Percentiles rank a stretch among this genome's conserved stretches.
Conservation (phyloP, 2,113 vertebrate genomes). For the Brachionichthys hirsutus region DNA sequence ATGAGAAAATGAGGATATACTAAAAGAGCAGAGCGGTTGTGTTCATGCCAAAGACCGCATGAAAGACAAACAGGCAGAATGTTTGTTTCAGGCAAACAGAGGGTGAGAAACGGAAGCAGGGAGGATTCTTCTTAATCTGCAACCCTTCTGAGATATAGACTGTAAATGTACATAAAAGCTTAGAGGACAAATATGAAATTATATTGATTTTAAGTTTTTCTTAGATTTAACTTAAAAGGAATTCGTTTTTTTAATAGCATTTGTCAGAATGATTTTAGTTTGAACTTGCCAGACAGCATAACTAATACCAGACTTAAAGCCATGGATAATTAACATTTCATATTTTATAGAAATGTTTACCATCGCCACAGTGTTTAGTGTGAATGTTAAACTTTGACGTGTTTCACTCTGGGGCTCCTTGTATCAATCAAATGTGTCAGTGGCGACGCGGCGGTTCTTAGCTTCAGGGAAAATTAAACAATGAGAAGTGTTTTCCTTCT, state of each 20-base stretch:
- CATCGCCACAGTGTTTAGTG: no score
- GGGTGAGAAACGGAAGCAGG: slow-evolving; percentile 9
- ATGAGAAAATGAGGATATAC: slow-evolving; percentile 41
- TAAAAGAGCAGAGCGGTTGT: slow-evolving; percentile 8
- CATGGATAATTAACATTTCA: no score
- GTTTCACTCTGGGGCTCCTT: no score
- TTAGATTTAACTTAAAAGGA: slow-evolving; percentile 4
- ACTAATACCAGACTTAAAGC: no score
- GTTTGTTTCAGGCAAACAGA: slow-evolving; percentile 31
- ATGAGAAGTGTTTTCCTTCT: slow-evolving; percentile 19
- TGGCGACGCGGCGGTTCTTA: background rate
- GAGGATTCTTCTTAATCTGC: slow-evolving; percentile 23
- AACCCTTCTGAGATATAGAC: slow-evolving; percentile 19
- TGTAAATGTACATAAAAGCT: slow-evolving; percentile 9
- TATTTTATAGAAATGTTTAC: no score
- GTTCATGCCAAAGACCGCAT: slow-evolving; percentile 15
- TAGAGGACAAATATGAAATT: slow-evolving; percentile 20
- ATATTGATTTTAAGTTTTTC: background rate
- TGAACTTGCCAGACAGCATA: no score
- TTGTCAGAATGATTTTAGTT: background rate
- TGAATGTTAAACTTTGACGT: background rate
- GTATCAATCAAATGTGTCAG: slow-evolving; percentile 10
- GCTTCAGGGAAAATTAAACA: slow-evolving; percentile 22
- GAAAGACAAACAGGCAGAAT: slow-evolving; percentile 22
- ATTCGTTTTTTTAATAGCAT: background rate